phyloP scores from a whole-genome alignment of 1,140 invertebrate genomes.

The Hycleus phaleratus region DNA sequence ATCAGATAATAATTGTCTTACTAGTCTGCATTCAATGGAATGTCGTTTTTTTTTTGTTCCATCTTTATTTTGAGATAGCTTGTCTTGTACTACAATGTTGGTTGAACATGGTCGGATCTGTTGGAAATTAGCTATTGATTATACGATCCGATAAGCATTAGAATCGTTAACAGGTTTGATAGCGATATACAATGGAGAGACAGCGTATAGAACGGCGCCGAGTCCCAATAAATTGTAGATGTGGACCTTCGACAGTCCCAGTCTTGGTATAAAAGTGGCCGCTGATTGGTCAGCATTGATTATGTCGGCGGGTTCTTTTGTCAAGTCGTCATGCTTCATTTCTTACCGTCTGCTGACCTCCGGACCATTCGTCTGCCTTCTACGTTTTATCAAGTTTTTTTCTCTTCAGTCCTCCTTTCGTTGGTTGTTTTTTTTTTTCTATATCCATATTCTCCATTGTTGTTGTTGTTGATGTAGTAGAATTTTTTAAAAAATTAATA shows the following conservation, averaged over 20 bases:
- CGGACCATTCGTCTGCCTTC: constrained; percentile 19
- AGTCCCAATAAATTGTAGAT: constrained; percentile 9
- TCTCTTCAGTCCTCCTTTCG: too few species aligned
- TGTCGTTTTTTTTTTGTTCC: too few species aligned
- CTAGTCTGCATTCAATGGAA: too few species aligned
- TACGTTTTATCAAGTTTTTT: constrained; percentile 6
- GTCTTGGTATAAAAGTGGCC: constrained; percentile 24
- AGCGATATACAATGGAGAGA: constrained; percentile 13
- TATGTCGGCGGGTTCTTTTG: constrained; percentile 35
- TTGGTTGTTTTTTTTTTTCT: too few species aligned
- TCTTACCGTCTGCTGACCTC: constrained; percentile 32
- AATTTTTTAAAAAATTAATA: too few species aligned
- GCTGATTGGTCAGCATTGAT: constrained; percentile 36
- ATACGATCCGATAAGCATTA: constrained; percentile 7
- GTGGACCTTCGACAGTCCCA: constrained; percentile 8
- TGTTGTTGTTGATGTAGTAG: too few species aligned
- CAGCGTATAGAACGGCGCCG: constrained; percentile 10
- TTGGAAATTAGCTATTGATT: constrained; percentile 12
- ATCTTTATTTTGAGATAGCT: too few species aligned
- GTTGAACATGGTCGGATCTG: background rate
- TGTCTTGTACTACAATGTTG: too few species aligned
- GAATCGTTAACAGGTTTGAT: constrained; percentile 15
- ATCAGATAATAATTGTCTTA: too few species aligned
- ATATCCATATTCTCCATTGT: too few species aligned
- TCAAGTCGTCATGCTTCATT: constrained; percentile 33